Evolutionary conservation across 2,797 vertebrate genomes (phyloP).

Genomic region (Prunella strophiata): DNA sequence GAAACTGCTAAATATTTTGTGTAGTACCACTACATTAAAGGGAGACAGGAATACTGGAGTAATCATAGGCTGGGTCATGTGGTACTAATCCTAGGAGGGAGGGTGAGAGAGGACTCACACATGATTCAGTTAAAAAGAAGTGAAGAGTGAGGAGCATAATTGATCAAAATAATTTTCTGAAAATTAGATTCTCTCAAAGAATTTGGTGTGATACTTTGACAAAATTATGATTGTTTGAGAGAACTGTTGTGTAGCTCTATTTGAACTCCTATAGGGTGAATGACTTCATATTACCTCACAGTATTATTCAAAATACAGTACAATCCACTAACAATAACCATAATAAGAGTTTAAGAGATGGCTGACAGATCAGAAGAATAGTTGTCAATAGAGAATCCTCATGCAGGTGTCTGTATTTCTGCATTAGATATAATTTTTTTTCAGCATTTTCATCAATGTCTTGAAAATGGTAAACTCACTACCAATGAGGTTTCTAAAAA

Average conservation of each 20-base stretch:
- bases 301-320: background rate
- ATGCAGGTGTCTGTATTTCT: background rate
- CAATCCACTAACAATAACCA: background rate
- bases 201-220: background rate
- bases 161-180: background rate
- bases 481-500: background rate
- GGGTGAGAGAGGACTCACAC: background rate
- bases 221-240: background rate
- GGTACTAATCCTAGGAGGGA: background rate
- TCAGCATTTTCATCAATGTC: background rate
- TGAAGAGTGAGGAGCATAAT: background rate
- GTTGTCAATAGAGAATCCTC: background rate
- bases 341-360: background rate
- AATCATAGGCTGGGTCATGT: background rate
- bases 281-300: background rate
- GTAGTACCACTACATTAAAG: background rate
- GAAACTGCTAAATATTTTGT: background rate
- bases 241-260: background rate
- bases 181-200: background rate
- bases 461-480: background rate
- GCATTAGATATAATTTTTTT: background rate
- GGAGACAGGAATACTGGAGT: background rate
- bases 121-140: background rate
- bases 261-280: background rate
- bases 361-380: background rate